Percentiles rank a stretch among this genome's conserved stretches.
Conservation (phyloP, 2,797 vertebrate genomes). For the Acanthurus leucopareius region DNA sequence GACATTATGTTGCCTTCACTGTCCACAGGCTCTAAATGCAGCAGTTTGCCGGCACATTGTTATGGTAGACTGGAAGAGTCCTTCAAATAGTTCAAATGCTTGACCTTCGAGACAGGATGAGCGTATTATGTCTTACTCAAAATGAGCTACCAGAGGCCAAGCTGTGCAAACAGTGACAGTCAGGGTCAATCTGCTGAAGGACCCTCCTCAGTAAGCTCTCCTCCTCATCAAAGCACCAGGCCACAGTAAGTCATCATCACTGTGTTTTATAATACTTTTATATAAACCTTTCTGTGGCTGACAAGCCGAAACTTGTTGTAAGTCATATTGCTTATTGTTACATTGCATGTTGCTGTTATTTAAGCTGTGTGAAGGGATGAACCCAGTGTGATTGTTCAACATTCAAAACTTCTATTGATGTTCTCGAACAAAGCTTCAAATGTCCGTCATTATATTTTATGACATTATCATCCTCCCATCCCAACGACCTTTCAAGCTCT, state of each 20-base stretch:
- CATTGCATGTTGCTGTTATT: no score
- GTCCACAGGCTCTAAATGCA: constrained; percentile 7
- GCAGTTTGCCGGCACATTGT: neutral
- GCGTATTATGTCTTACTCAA: constrained; percentile 22
- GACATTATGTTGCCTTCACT: constrained; percentile 26
- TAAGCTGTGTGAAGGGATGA: no score
- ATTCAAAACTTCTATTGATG: no score
- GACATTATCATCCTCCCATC: no score
- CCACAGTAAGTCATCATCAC: constrained; percentile 1
- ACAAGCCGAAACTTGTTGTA: neutral
- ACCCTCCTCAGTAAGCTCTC: constrained; percentile 30
- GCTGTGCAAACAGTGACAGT: constrained; percentile 4
- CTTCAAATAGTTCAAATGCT: constrained; percentile 23
- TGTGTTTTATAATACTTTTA: constrained; percentile 6
- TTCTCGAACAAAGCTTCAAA: no score
- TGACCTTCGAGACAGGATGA: constrained; percentile 26
- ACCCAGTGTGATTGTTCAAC: no score
- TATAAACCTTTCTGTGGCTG: neutral
- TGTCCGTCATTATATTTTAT: no score
- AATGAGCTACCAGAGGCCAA: neutral
- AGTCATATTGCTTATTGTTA: neutral
- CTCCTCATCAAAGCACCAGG: constrained; percentile 2
- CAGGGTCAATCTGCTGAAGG: constrained; percentile 47
- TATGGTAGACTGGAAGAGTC: neutral
- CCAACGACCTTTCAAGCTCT: no score